Evolutionary conservation across 2,113 vertebrate genomes (phyloP).

Genomic region (Ifrita kowaldi): DNA sequence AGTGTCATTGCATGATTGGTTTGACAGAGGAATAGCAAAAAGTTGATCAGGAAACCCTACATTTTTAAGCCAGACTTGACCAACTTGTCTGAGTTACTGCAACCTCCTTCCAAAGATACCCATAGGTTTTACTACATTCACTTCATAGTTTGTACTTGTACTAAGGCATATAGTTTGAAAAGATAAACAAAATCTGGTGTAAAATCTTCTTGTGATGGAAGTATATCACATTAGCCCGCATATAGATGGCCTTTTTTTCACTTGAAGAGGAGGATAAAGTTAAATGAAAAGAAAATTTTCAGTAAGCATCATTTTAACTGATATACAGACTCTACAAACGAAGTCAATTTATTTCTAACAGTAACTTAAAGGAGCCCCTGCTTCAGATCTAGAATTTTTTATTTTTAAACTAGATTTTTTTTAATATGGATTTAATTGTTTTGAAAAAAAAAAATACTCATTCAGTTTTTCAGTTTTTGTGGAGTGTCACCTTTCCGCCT

Average conservation of each 20-base stretch:
- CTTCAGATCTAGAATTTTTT: background rate
- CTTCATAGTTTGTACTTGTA: background rate
- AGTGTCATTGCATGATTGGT: background rate
- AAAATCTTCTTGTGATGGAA: background rate
- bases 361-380: background rate
- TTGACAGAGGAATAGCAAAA: background rate
- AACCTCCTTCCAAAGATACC: background rate
- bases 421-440: background rate
- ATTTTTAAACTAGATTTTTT: background rate
- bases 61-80: background rate
- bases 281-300: background rate
- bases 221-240: background rate
- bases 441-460: background rate
- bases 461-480: background rate
- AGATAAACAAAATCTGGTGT: background rate
- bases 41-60: rapidly evolving
- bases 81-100: background rate
- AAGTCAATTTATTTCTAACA: background rate
- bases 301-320: background rate
- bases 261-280: rapidly evolving
- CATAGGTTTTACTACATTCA: background rate
- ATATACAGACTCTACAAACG: background rate
- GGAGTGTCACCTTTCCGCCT: background rate
- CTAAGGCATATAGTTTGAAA: background rate
- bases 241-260: background rate